Conservation (phyloP, 2,888 invertebrate genomes). For the Trichopoda pennipes region DNA sequence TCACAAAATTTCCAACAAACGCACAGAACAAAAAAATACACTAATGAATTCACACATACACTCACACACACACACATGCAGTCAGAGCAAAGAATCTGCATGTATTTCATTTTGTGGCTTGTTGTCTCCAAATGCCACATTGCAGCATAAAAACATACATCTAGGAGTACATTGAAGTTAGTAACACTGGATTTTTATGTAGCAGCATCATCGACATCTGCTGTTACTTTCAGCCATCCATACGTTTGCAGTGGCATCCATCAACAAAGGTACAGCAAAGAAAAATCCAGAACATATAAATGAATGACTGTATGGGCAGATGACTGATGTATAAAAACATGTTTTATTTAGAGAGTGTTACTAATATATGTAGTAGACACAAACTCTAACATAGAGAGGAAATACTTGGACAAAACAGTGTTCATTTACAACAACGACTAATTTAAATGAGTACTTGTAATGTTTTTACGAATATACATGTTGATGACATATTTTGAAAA, state of each 20-base stretch:
- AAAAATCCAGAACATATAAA: constrained; percentile 24
- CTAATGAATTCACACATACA: not conserved
- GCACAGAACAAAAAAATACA: not conserved
- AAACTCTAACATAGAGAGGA: not conserved
- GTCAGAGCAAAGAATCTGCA: not conserved
- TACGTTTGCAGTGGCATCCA: constrained; percentile 18
- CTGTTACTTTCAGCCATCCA: constrained; percentile 25
- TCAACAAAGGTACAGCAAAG: not conserved
- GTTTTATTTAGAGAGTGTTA: constrained; percentile 45
- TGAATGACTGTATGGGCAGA: constrained; percentile 8
- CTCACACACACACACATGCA: not conserved
- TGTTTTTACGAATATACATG: constrained; percentile 23
- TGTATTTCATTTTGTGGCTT: constrained; percentile 27
- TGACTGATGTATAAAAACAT: constrained; percentile 39
- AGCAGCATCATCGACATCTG: constrained; percentile 43
- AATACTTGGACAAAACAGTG: not conserved
- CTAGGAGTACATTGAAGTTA: not conserved
- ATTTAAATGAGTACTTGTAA: constrained; percentile 47
- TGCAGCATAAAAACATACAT: constrained; percentile 10
- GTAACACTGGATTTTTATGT: not conserved
- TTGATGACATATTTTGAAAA: constrained; percentile 38
- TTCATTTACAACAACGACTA: constrained; percentile 31
- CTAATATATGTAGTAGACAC: constrained; percentile 15
- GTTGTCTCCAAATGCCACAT: constrained; percentile 28
- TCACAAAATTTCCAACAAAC: constrained; percentile 16